Conservation (phyloP, 2,888 invertebrate genomes). For the Rhagonycha lutea region DNA sequence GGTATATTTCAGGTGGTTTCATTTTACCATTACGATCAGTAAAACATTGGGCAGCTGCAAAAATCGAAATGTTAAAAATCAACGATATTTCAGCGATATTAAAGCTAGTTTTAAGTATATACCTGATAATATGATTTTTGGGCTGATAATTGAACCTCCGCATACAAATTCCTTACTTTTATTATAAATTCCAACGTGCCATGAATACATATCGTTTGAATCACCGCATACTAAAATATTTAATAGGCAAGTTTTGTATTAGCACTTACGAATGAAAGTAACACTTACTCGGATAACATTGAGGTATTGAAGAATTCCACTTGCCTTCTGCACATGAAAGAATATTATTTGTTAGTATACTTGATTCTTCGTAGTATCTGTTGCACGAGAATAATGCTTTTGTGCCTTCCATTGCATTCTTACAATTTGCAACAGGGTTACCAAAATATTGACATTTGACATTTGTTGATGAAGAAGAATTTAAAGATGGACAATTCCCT, state of each 20-base stretch:
- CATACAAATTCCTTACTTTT: neutral
- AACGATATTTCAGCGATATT: no score
- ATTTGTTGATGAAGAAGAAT: neutral
- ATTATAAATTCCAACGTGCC: neutral
- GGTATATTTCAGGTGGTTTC: conserved; percentile 20
- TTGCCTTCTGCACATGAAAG: neutral
- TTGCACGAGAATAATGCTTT: neutral
- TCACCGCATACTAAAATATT: no score
- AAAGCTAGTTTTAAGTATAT: neutral
- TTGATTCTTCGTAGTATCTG: neutral
- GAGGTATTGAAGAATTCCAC: neutral
- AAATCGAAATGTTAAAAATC: neutral
- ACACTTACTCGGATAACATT: neutral
- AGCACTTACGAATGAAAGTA: no score
- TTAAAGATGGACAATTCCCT: neutral
- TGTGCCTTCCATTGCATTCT: neutral
- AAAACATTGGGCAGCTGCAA: conserved; percentile 48
- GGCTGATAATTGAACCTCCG: neutral
- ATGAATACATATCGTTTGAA: neutral
- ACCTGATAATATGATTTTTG: neutral
- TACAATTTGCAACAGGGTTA: neutral
- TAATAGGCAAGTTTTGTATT: no score
- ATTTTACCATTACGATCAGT: conserved; percentile 28
- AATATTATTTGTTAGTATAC: neutral
- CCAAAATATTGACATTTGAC: neutral